A percentile compares a stretch with the other conserved stretches of the same genome.
phyloP scores from a whole-genome alignment of 2,888 invertebrate species.

The Pantelozetes paolii region DNA sequence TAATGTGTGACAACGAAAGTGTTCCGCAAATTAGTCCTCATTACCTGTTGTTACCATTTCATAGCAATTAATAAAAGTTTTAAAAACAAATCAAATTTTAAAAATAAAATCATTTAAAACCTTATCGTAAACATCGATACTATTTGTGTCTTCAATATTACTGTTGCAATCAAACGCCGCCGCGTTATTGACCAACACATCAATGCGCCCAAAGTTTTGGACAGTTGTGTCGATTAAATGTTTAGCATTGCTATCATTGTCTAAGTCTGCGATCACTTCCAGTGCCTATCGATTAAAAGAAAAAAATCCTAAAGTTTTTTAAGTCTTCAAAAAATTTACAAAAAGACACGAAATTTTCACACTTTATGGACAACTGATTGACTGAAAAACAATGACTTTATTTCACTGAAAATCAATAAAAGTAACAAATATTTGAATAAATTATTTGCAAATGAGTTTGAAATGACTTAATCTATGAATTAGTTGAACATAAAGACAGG shows the following conservation, averaged over 20 bases:
- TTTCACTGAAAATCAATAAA: neutral
- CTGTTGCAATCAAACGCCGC: constrained; percentile 21
- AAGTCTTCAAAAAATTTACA: neutral
- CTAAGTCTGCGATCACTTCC: constrained; percentile 35
- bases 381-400: neutral
- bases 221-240: constrained; percentile 33
- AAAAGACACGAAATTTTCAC: neutral
- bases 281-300: constrained; percentile 19
- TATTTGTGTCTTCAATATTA: neutral
- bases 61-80: neutral
- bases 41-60: neutral
- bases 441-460: neutral
- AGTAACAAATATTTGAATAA: neutral
- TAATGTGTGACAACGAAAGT: constrained; percentile 11
- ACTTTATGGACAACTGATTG: neutral
- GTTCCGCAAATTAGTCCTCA: constrained; percentile 27
- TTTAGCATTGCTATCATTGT: constrained; percentile 13
- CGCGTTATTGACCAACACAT: constrained; percentile 42
- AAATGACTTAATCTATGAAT: constrained; percentile 12
- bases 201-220: constrained; percentile 25
- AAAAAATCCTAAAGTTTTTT: neutral
- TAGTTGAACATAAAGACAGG: constrained; percentile 27
- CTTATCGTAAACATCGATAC: constrained; percentile 1
- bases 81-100: constrained; percentile 5
- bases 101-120: too few species aligned